Conservation (phyloP, 2,113 vertebrate species). For the Perca schrenkii region DNA sequence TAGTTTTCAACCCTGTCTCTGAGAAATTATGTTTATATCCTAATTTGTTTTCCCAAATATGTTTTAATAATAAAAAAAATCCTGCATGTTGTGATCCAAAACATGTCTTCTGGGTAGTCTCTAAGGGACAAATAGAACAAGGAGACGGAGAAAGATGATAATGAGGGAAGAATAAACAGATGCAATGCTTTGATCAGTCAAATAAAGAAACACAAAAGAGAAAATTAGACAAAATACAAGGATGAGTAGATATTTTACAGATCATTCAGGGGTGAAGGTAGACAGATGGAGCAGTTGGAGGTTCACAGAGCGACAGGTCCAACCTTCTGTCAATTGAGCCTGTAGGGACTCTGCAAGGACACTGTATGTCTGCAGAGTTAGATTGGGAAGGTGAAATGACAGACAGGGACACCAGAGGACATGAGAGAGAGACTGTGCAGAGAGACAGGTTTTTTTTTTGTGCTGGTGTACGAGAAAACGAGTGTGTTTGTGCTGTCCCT, state of each 20-base stretch:
- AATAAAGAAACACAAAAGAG: neutral
- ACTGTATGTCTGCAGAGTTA: slow-evolving; percentile 22
- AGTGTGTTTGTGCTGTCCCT: slow-evolving; percentile 35
- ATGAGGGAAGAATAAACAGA: neutral
- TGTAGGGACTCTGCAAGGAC: slow-evolving; percentile 42
- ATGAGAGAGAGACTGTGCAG: neutral
- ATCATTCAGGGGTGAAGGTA: slow-evolving; percentile 26
- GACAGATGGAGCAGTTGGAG: slow-evolving; percentile 73
- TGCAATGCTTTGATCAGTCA: neutral
- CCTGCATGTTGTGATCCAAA: neutral
- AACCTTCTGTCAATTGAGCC: slow-evolving; percentile 51
- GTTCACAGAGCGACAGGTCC: slow-evolving; percentile 6
- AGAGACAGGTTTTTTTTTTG: slow-evolving; percentile 38
- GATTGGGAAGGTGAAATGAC: slow-evolving; percentile 53
- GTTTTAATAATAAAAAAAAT: neutral
- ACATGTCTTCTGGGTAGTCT: neutral
- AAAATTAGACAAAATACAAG: neutral
- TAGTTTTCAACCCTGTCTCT: neutral
- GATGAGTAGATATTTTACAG: neutral
- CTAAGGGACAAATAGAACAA: neutral
- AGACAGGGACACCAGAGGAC: slow-evolving; percentile 36
- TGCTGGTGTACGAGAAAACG: slow-evolving; percentile 23
- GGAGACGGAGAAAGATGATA: neutral
- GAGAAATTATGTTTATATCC: neutral
- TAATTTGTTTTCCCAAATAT: neutral